Evolutionary conservation across 2,113 vertebrate species (phyloP).

Genomic region (Syngnathoides biaculeatus): DNA sequence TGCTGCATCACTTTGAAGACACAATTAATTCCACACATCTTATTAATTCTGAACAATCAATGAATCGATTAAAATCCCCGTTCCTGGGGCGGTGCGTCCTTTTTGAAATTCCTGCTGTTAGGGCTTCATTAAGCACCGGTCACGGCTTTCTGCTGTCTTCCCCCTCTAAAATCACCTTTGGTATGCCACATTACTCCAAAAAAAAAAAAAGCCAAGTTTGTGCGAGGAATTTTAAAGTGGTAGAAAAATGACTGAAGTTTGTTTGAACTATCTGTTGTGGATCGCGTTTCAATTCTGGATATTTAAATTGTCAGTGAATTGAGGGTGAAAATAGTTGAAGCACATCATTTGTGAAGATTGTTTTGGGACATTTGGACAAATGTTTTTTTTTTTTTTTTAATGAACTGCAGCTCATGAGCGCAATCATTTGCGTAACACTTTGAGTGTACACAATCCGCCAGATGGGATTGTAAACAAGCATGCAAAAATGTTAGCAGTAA

Average conservation of each 20-base stretch:
- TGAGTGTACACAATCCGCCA: constrained; percentile 35
- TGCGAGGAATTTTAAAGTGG: background rate
- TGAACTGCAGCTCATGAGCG: constrained; percentile 27
- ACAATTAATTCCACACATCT: no score
- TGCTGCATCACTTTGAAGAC: no score
- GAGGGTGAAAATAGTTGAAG: background rate
- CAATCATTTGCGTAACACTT: constrained; percentile 36
- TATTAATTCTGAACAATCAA: no score
- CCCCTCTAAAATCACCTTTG: background rate
- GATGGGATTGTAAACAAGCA: constrained; percentile 45
- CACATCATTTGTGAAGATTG: constrained; percentile 25
- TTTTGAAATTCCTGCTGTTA: background rate
- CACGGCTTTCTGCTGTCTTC: background rate
- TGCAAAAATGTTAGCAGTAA: constrained; percentile 21
- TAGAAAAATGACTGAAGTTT: background rate
- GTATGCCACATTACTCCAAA: no score
- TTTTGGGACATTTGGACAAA: constrained; percentile 24
- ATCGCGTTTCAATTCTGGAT: background rate
- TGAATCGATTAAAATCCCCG: background rate
- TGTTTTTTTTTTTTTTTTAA: constrained; percentile 3
- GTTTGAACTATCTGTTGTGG: background rate
- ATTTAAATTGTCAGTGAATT: background rate
- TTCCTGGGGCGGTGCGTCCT: background rate
- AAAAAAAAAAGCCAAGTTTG: no score
- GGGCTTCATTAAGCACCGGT: background rate